Evolutionary conservation across 2,888 invertebrate species (phyloP).

Genomic region (Drosophila suboccidentalis): DNA sequence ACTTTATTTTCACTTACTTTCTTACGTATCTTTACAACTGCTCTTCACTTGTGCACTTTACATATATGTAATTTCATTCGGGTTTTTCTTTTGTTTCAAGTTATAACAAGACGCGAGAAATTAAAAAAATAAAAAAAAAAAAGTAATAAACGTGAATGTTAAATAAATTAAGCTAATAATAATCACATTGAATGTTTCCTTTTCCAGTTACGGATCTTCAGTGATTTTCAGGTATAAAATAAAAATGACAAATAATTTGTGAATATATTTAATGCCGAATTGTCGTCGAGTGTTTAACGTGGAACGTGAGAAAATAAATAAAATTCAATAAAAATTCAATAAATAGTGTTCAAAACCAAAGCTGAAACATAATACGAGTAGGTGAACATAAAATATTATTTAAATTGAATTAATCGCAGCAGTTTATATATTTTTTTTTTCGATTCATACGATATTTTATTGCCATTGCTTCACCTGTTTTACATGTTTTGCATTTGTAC

Average conservation of each 20-base stretch:
- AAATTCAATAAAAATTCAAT: slow-evolving; percentile 3
- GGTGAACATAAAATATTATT: slow-evolving; percentile 16
- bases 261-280: slow-evolving; percentile 44
- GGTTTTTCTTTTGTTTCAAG: slow-evolving; percentile 18
- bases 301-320: slow-evolving; percentile 14
- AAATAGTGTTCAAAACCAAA: slow-evolving; percentile 13
- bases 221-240: slow-evolving; percentile 51
- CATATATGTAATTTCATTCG: background rate
- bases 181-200: slow-evolving; percentile 27
- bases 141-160: slow-evolving; percentile 45
- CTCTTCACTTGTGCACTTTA: slow-evolving; percentile 11
- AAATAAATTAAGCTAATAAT: slow-evolving; percentile 52
- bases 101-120: slow-evolving; percentile 23
- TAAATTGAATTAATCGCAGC: background rate
- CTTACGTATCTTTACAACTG: slow-evolving; percentile 19
- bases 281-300: slow-evolving; percentile 34
- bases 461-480: slow-evolving; percentile 7
- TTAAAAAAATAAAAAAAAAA: too few relatives aligned
- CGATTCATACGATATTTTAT: slow-evolving; percentile 1
- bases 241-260: slow-evolving; percentile 40
- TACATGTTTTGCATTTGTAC: slow-evolving; percentile 19
- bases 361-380: background rate
- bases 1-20: slow-evolving; percentile 17
- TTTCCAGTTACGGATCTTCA: slow-evolving; percentile 26
- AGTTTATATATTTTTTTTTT: slow-evolving; percentile 8